Evolutionary conservation across 2,113 vertebrate genomes (phyloP), one percentile per base, ranked within the genome.

Genomic region (Tinamus guttatus): DNA sequence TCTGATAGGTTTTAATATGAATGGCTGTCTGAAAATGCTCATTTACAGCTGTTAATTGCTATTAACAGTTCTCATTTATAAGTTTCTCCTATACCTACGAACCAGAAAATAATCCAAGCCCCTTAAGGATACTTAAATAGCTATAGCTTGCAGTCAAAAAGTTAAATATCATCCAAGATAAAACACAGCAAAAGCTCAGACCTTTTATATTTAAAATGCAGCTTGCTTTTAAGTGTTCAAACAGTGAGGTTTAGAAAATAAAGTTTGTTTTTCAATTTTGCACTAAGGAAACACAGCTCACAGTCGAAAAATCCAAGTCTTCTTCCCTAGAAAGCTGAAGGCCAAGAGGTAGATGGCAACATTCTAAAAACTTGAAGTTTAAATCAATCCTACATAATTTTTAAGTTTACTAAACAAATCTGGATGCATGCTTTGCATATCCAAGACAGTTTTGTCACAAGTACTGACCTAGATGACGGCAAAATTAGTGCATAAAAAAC

Each of bases 401-500:
- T 22, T 30, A 54, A 81, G 77, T 63, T 43, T 27, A 45, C 41
- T 71, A 56, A 90, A 86, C 21, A 78, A 13, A 47, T 71, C 81
- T 16, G 13, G 56, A 59, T 84, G 60, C 64, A 16, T 30, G 30
- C 24, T 54, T 74, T 51, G 19, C 70, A 25, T 21, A 54, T 41
- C 51, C 18, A 34, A 63, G 65, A 88, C 43, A n/a, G 63, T 24
- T 64, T 63, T 58, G 82, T 77, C 56, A 1, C 64, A 88, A 77
- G 80, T 82, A 70, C 90, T 85, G 88, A 93, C 90, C 92, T 90
- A 85, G 92, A 92, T 94, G 82, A 70, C 8, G 76, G 76, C 71
- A 58, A 96, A 89, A 77, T 79, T 43, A 43, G 52, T 27, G 1
- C 38, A 79, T 14, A 38, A 54, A 77, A 83, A 88, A 24, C 13